Evolutionary conservation across 2,888 invertebrate genomes (phyloP).

Genomic region (Cepaea hortensis): DNA sequence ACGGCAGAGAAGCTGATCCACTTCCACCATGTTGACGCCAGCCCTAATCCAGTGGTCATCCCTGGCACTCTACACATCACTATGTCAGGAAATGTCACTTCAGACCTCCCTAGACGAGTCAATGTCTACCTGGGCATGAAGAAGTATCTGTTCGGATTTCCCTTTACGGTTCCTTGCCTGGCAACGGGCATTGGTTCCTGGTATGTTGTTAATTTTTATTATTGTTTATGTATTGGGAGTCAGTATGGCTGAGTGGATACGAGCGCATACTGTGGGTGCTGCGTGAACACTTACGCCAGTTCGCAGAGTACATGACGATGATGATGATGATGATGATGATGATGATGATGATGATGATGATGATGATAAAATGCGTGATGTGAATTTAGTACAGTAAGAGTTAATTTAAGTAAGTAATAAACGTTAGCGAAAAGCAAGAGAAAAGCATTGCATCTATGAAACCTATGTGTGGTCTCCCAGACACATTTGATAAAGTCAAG

Average conservation of each 20-base stretch:
- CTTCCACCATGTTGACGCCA: constrained; percentile 63
- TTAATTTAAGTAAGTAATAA: no score
- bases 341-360: no score
- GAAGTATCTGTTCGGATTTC: constrained; percentile 71
- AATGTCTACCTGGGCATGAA: constrained; percentile 67
- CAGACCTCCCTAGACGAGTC: constrained; percentile 64
- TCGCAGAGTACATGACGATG: background rate
- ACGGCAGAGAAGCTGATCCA: constrained; percentile 58
- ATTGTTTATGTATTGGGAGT: background rate
- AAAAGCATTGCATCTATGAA: no score
- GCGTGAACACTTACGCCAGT: no score
- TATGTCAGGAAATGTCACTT: constrained; percentile 66
- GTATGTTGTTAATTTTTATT: constrained; percentile 57
- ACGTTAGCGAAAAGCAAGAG: no score
- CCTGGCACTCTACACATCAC: constrained; percentile 70
- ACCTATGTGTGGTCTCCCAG: no score
- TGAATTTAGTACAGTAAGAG: no score
- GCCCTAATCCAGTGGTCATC: constrained; percentile 67
- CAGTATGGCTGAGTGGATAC: no score
- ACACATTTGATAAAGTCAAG: no score
- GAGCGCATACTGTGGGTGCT: no score
- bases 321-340: background rate
- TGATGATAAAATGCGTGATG: no score
- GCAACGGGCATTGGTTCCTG: constrained; percentile 69
- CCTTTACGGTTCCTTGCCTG: constrained; percentile 70